Evolutionary conservation across 92 coral and sea anemone genomes (phyloP), one percentile per base, ranked within the genome.

Genomic region (Metridium senile): DNA sequence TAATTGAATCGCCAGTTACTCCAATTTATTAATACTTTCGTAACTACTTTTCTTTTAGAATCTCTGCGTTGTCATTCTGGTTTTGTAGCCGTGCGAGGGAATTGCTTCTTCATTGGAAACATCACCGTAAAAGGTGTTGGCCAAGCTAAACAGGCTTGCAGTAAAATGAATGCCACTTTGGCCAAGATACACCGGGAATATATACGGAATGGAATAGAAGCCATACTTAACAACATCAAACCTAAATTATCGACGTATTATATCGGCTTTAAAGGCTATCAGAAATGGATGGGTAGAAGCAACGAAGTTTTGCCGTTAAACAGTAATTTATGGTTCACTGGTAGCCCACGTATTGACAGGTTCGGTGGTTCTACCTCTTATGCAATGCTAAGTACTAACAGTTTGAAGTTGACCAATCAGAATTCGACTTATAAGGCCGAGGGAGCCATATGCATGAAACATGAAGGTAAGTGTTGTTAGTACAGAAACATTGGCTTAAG

Each of bases 361-460:
- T 51, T 27, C 26, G 0, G 0, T 1, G 20, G 19, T 49, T 16
- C 62, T 9, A 9, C 49, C 29, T 49, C 61, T 4, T 39, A 71
- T 52, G 75, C 33, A 21, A 32, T 71, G 26, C 20, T 71, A 23
- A 16, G 13, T 17, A 71, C 62, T 26, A 29, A 58, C 0, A 26
- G 61, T 18, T 52, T 59, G n/a, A 49, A 49, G 47, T 18, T 75
- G 58, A 18, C 34, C 4, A 63, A 63, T 32, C 11, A 63, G 61
- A 54, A 21, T 3, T 3, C 2, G 17, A 21, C 25, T 6, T 16
- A 54, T 54, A 21, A 3, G 13, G 61, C 61, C n/a, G 71, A 71
- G 0, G 74, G 79, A 34, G 64, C 58, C 22, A 33, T 74, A 2
- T 74, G 79, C 21, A 67, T 57, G 70, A 74, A 74, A 74, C 68